A percentile compares a stretch with the other conserved stretches of the same genome.
Conservation (phyloP, 2,113 vertebrate genomes). For the Poicephalus gulielmi region DNA sequence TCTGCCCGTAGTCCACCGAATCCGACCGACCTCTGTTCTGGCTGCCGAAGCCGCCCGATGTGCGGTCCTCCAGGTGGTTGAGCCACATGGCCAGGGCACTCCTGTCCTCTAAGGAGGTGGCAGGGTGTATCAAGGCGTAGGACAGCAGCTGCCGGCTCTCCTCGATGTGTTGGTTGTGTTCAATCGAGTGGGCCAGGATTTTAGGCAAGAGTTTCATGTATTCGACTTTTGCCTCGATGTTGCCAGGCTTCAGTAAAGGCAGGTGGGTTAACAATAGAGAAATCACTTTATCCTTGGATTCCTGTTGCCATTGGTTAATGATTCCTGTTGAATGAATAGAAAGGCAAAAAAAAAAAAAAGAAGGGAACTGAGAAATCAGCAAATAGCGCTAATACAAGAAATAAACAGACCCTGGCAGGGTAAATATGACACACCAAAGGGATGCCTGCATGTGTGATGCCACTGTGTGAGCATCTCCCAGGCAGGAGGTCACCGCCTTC, state of each 20-base stretch:
- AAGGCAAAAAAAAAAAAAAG: no score
- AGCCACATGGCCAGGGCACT: constrained; percentile 96
- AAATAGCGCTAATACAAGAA: constrained; percentile 5
- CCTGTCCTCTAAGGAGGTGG: constrained; percentile 94
- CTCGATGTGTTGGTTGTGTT: constrained; percentile 95
- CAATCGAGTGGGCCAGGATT: constrained; percentile 96
- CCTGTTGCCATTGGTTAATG: constrained; percentile 96
- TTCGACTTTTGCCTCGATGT: constrained; percentile 92
- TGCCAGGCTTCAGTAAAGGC: constrained; percentile 95
- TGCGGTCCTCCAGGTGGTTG: constrained; percentile 97
- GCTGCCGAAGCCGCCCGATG: constrained; percentile 76
- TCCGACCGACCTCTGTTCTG: constrained; percentile 83
- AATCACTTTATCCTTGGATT: constrained; percentile 96
- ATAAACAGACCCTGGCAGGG: neutral
- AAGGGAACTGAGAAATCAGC: neutral
- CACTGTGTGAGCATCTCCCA: neutral
- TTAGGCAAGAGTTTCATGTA: constrained; percentile 98
- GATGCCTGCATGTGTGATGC: rapidly evolving
- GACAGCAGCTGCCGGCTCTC: constrained; percentile 97
- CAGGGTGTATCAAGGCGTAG: constrained; percentile 96
- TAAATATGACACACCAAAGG: neutral
- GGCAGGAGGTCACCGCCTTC: neutral
- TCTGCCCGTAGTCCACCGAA: constrained; percentile 88
- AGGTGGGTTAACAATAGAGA: constrained; percentile 93
- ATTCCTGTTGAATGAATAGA: constrained; percentile 74